Base-by-base conservation (phyloP, 2,113 vertebrate species). In the Chamaetylas fuelleborni region DNA sequence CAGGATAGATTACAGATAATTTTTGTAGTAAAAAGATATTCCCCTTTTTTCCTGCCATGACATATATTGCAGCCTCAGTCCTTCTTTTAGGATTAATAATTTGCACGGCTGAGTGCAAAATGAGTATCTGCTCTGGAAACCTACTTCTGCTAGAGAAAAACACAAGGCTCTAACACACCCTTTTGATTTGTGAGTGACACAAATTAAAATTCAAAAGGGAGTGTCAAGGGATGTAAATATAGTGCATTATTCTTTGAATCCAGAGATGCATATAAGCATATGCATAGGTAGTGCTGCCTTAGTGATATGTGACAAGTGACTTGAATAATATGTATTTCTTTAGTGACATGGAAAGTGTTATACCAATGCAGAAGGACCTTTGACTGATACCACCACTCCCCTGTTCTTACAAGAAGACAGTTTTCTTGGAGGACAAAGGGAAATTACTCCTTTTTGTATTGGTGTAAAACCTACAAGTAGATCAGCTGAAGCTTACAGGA, bases 41-140 rank as follows among this genome's bases (percentile, higher is more conserved):
- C 58, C 20, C 12, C 5, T 53, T 14, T 65, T 82, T 53, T 93
- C 20, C 34, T 83, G 53, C 26, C 42, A 31, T 9, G 28, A 13
- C 16, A 34, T 12, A 12, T 72, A 53, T 65, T 85, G 43, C 15
- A 57, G 29, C 38, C 23, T 70, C 8, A 61, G n/a, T 70, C 72
- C 86, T 95, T 31, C 33, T 83, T 88, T 42, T n/a, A 77, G 47
- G 47, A 86, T 80, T 94, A 86, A 43, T 88, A 83, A 85, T 90
- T 72, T 82, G 45, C 38, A 13, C 54, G 65, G 28, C 62, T 89
- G 78, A 54, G 62, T 95, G 70, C 36, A 50, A 43, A 60, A 24
- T 48, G 34, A 82, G 13, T 14, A 11, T 69, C 28, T 76, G 73
- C 70, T 87, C 45, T 82, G 70, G 34, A 85, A 91, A 38, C 60